phyloP scores from a whole-genome alignment of 2,888 invertebrate species.

The Brachycybe producta region DNA sequence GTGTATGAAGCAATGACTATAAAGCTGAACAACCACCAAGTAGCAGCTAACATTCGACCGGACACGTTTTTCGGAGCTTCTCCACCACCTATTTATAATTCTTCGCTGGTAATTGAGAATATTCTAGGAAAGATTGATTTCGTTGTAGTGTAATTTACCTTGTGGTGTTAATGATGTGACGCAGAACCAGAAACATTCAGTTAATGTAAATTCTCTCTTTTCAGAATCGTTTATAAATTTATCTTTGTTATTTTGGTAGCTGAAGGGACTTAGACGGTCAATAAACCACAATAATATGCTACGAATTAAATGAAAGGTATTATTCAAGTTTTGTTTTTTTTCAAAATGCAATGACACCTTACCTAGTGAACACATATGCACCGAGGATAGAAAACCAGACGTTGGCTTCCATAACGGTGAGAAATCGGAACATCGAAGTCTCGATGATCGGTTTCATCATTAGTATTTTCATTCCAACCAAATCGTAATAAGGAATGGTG shows the following conservation, averaged over 20 bases:
- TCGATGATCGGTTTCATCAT: constrained; percentile 81
- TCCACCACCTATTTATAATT: constrained; percentile 53
- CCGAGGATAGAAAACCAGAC: constrained; percentile 94
- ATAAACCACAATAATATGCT: constrained; percentile 91
- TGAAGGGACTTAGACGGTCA: constrained; percentile 93
- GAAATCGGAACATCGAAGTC: constrained; percentile 88
- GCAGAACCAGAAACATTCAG: constrained; percentile 97
- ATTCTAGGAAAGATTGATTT: not conserved
- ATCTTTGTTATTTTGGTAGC: constrained; percentile 85
- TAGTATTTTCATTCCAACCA: constrained; percentile 91
- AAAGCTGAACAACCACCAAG: constrained; percentile 98
- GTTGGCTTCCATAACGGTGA: constrained; percentile 87
- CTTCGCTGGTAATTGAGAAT: not conserved
- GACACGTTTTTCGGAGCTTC: constrained; percentile 94
- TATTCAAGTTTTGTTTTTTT: not conserved
- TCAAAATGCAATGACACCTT: no score
- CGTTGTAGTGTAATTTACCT: constrained; percentile 37
- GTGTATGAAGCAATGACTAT: constrained; percentile 98
- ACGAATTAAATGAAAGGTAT: constrained; percentile 5
- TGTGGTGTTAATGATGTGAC: constrained; percentile 94
- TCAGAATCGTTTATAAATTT: constrained; percentile 87
- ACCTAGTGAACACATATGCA: constrained; percentile 88
- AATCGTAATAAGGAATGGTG: constrained; percentile 94
- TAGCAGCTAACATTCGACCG: constrained; percentile 86
- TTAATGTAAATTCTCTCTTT: constrained; percentile 83